Evolutionary conservation across 1,140 invertebrate genomes (phyloP), one percentile per base, ranked within the genome.

Genomic region (Helicoverpa zea): DNA sequence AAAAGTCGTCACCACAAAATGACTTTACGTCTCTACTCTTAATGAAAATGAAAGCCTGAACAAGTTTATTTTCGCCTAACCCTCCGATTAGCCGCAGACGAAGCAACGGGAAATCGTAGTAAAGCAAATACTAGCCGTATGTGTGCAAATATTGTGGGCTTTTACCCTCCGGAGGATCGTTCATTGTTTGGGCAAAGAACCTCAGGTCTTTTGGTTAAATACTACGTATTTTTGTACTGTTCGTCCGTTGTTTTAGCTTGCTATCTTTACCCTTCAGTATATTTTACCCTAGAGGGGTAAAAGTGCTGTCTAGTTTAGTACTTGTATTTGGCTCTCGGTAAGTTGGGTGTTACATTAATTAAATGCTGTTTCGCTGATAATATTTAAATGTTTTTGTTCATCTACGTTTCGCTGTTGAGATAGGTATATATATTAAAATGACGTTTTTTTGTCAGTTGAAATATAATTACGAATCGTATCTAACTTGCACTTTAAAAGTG

Each of bases 71-170:
- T 73, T 61, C 79, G 54, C 30, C 70, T 79, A 80, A 79, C 83
- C 82, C 83, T 83, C 75, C 58, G 77, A 83, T 85, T 83, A 86
- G 83, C 82, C 76, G 77, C 83, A 43, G 43, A 30, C 58, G 30
- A 52, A 56, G 72, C 54, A 29, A 16, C 30, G 68, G 49, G 68
- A 79, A 79, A 83, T 84, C 84, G 87, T 84, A 83, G 84, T 84
- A 86, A 86, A 88, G 88, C 86, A 92, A 91, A 91, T 84, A 90
- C 63, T 81, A 68, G 18, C 49, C 58, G 30, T 66, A 78, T 75
- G 83, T 86, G 83, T 81, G 89, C 89, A 91, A 87, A 92, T 81
- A 82, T 72, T 52, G 86, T 84, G 85, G 86, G 88, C 91, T 90
- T 91, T 90, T 87, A 81, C 86, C 18, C 5, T 75, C 84, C 79